phyloP scores from a whole-genome alignment of 2,888 invertebrate genomes.

The Erpobdella octoculata region DNA sequence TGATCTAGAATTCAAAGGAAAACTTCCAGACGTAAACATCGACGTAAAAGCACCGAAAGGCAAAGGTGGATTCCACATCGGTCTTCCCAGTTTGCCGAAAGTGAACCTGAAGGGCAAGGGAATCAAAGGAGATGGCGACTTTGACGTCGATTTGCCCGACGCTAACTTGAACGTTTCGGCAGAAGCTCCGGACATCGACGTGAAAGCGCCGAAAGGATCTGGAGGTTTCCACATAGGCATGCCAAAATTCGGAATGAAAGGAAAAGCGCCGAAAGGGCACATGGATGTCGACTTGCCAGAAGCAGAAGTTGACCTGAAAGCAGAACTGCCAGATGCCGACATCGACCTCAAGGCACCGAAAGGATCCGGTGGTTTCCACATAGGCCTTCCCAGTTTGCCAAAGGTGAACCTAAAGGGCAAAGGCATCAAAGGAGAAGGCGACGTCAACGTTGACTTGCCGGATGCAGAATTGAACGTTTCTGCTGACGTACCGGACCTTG shows the following conservation, averaged over 20 bases:
- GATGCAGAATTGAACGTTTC: background rate
- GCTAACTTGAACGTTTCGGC: background rate
- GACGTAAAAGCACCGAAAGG: slow-evolving; percentile 6
- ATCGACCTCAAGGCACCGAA: background rate
- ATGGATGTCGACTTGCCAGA: slow-evolving; percentile 16
- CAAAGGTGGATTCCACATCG: slow-evolving; percentile 18
- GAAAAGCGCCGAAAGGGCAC: slow-evolving; percentile 16
- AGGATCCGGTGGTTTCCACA: slow-evolving; percentile 18
- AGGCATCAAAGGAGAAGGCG: background rate
- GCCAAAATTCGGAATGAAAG: slow-evolving; percentile 12
- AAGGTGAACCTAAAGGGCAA: slow-evolving; percentile 1
- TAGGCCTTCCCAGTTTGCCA: slow-evolving; percentile 15
- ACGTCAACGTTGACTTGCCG: background rate
- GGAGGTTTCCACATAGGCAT: background rate
- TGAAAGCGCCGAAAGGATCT: background rate
- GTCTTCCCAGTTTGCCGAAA: slow-evolving; percentile 17
- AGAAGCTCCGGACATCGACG: slow-evolving; percentile 7
- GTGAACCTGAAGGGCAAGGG: slow-evolving; percentile 22
- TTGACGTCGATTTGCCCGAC: background rate
- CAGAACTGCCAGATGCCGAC: background rate
- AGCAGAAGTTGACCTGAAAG: slow-evolving; percentile 17
- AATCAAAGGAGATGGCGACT: background rate
- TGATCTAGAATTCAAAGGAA: background rate
- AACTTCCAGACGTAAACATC: background rate
- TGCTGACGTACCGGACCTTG: background rate